Percentiles rank a stretch among this genome's conserved stretches.
Conservation (phyloP, 2,888 invertebrate species). For the Drosophila subsilvestris region DNA sequence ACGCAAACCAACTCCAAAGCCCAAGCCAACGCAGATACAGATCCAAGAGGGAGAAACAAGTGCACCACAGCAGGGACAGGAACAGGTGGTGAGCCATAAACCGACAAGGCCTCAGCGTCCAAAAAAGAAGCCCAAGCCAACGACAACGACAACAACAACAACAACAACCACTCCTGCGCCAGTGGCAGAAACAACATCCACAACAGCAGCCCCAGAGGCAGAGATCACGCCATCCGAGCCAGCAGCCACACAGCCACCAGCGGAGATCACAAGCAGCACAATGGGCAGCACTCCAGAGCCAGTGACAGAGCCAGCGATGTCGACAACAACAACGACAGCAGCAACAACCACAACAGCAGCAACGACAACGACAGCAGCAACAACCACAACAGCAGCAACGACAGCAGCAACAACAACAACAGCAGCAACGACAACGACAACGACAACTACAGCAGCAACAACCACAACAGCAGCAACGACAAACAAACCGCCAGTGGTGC, state of each 20-base stretch:
- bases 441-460: constrained; percentile 29
- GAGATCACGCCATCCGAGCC: background rate
- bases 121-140: constrained; percentile 56
- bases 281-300: constrained; percentile 1
- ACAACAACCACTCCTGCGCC: constrained; percentile 28
- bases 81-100: constrained; percentile 41
- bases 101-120: constrained; percentile 52
- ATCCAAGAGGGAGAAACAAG: constrained; percentile 33
- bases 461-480: constrained; percentile 33
- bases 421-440: constrained; percentile 6
- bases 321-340: constrained; percentile 46
- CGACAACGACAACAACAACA: constrained; percentile 33
- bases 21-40: constrained; percentile 43
- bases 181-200: constrained; percentile 13
- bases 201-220: constrained; percentile 4
- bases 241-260: constrained; percentile 8
- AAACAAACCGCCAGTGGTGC: constrained; percentile 43
- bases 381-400: constrained; percentile 3
- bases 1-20: constrained; percentile 52
- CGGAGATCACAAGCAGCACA: background rate
- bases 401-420: constrained; percentile 21
- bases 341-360: constrained; percentile 12
- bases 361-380: constrained; percentile 17
- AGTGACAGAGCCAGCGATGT: constrained; percentile 37
- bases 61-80: constrained; percentile 58